Base-by-base conservation (phyloP, 2,797 vertebrate genomes). In the Enteromius thamalakanensis region DNA sequence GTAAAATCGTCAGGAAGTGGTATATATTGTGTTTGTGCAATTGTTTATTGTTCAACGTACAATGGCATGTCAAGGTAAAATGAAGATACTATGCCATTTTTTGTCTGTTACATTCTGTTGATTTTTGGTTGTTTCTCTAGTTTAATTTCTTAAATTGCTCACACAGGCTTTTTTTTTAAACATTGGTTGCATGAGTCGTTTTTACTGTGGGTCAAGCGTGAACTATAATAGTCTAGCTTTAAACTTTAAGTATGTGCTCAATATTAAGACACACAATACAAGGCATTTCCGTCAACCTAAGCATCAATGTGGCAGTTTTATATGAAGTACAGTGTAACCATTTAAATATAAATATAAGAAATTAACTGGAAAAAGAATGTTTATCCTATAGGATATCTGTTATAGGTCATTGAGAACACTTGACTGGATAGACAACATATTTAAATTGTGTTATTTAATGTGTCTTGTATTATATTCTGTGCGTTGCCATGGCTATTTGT, bases 281-380 rank as follows among this genome's bases (percentile, higher is more conserved):
- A 53, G 21, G 79, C 60, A 76, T 69, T 69, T 82, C 12, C 53
- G 21, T 72, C 26, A 81, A 64, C 15, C 42, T 64, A 37, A 68
- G 49, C 17, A 32, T 83, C 74, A 47, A 47, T 32, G 12, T 34
- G 47, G 72, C 21, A 62, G 60, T 83, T 76, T 32, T n/a, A 69
- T 40, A 79, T 79, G 47, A 79, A 83, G 72, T n/a, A 51, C 3
- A 21, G 51, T 69, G 23, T 76, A 76, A 53, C 60, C 45, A 82
- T 76, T 53, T 15, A 49, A 14, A 49, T 49, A 47, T 47, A 47
- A 14, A 14, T 47, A 47, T 21, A 9, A 6, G 40, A 71, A 79
- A 62, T 93, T 93, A 96, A 96, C 96, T 96, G 95, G 95, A 96
- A 95, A 93, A 90, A 89, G 45, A 91, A 90, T 92, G 91, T 87